These are phyloP conservation scores for Drosophila micromelanica DNA, from an alignment of 1,140 invertebrate species.

Conservation along the genomic window DNA sequence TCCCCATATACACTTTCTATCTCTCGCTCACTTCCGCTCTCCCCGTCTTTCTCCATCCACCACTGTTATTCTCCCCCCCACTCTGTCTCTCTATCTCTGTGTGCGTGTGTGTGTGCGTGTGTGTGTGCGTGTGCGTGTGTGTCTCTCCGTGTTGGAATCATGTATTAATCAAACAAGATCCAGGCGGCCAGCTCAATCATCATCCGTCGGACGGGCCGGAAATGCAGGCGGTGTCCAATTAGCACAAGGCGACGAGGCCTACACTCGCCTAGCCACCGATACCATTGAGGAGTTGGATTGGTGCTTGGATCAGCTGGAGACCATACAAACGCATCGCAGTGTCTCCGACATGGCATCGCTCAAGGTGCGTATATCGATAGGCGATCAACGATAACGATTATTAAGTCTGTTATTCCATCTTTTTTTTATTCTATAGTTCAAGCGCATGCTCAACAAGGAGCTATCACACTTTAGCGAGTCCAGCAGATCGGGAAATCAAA, in stretches of 20 bases:
- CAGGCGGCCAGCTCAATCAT: slow-evolving; percentile 80
- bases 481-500: slow-evolving; percentile 99
- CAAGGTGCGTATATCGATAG: slow-evolving; percentile 89
- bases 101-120: too few species aligned
- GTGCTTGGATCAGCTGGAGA: slow-evolving; percentile 99
- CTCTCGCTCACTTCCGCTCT: slow-evolving; percentile 12
- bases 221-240: slow-evolving; percentile 69
- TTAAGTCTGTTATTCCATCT: neutral
- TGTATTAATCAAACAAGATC: slow-evolving; percentile 84
- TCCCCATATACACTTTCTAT: slow-evolving; percentile 1
- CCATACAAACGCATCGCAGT: slow-evolving; percentile 99
- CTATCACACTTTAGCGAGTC: slow-evolving; percentile 99
- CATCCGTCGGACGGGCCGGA: slow-evolving; percentile 64
- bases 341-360: slow-evolving; percentile 99
- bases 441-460: slow-evolving; percentile 99
- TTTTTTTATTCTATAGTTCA: slow-evolving; percentile 92
- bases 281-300: slow-evolving; percentile 99
- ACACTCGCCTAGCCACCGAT: slow-evolving; percentile 96
- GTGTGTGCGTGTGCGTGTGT: slow-evolving; percentile 25
- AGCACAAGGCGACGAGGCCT: slow-evolving; percentile 92
- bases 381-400: neutral
- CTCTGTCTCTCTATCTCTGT: slow-evolving; percentile 31
- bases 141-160: slow-evolving; percentile 61
- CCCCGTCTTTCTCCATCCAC: neutral
- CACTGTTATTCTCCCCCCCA: neutral